These are phyloP conservation scores for Tachyglossus aculeatus DNA, from an alignment of 2,797 vertebrate species.

Conservation along the genomic window DNA sequence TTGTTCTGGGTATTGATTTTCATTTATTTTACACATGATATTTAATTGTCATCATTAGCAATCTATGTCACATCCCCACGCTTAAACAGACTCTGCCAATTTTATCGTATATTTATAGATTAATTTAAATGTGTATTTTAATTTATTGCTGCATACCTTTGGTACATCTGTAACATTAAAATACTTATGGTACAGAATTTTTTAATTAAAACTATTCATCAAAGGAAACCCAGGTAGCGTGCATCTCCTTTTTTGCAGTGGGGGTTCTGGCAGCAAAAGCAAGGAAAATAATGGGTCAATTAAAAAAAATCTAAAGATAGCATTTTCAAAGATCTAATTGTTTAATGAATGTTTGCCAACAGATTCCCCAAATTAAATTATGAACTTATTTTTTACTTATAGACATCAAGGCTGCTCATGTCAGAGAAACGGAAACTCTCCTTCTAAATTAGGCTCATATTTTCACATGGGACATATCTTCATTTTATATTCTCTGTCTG, in stretches of 20 bases:
- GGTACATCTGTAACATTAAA: constrained; percentile 83
- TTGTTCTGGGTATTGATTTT: constrained; percentile 75
- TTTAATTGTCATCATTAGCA: constrained; percentile 83
- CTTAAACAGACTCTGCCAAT: constrained; percentile 80
- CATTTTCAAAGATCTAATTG: constrained; percentile 63
- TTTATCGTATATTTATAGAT: constrained; percentile 80
- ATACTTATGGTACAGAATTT: constrained; percentile 85
- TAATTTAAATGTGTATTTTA: constrained; percentile 81
- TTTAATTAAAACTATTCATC: constrained; percentile 89
- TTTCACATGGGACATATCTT: constrained; percentile 29
- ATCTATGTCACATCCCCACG: constrained; percentile 66
- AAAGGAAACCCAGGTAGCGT: constrained; percentile 80
- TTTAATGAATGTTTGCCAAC: constrained; percentile 60
- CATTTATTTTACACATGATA: constrained; percentile 76
- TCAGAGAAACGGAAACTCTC: constrained; percentile 16
- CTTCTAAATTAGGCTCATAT: constrained; percentile 26
- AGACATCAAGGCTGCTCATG: constrained; percentile 23
- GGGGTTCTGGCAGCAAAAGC: constrained; percentile 76
- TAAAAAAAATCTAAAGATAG: constrained; percentile 77
- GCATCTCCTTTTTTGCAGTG: constrained; percentile 78
- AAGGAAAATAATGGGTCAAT: constrained; percentile 83
- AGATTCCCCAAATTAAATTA: constrained; percentile 52
- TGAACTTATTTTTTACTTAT: constrained; percentile 25
- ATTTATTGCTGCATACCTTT: constrained; percentile 82
- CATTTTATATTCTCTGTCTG: constrained; percentile 33